Percentiles rank a stretch among this genome's conserved stretches.
Conservation (phyloP, 2,113 vertebrate genomes). For the Lota lota region DNA sequence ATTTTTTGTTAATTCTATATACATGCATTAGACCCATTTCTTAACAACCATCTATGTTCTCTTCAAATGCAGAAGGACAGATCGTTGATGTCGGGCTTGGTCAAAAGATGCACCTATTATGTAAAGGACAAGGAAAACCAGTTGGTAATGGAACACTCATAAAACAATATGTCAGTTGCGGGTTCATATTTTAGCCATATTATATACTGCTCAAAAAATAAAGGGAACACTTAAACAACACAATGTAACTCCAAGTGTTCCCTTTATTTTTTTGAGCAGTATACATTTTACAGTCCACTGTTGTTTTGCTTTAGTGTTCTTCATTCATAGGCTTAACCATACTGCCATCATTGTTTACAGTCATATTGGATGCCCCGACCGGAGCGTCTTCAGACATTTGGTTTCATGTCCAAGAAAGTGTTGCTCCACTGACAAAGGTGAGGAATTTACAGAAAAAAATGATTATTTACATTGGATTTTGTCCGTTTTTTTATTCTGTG, state of each 20-base stretch:
- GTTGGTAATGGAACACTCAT: constrained; percentile 63
- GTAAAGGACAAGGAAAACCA: constrained; percentile 75
- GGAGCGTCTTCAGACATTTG: constrained; percentile 79
- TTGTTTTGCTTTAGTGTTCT: background rate
- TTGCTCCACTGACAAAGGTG: constrained; percentile 72
- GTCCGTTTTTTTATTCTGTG: no score
- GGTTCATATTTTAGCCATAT: background rate
- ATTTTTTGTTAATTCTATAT: no score
- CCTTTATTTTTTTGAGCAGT: no score
- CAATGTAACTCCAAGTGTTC: no score
- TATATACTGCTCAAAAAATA: no score
- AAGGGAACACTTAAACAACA: no score
- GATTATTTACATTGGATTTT: no score
- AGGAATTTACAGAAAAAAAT: constrained; percentile 10
- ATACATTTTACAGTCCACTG: background rate
- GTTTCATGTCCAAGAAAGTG: constrained; percentile 72
- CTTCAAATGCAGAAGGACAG: constrained; percentile 57
- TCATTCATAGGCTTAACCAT: constrained; percentile 1
- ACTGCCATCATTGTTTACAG: constrained; percentile 43
- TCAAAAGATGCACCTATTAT: constrained; percentile 75
- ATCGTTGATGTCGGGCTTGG: constrained; percentile 76
- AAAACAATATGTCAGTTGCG: background rate
- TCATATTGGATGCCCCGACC: constrained; percentile 76
- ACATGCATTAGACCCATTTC: no score
- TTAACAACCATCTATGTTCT: constrained; percentile 6